phyloP scores from a whole-genome alignment of 2,888 invertebrate genomes.

The Melangyna quadrimaculata region DNA sequence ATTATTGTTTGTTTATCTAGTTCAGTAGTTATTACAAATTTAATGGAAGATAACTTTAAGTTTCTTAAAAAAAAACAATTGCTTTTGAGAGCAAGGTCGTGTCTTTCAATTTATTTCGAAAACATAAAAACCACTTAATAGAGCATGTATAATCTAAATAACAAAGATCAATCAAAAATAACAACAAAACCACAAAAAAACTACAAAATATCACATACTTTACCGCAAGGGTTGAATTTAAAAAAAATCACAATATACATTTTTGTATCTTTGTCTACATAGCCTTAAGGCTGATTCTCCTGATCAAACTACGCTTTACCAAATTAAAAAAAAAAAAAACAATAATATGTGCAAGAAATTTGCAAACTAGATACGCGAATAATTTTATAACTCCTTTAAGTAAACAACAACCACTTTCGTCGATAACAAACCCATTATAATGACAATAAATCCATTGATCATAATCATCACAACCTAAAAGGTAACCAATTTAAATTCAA shows the following conservation, averaged over 20 bases:
- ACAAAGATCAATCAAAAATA: background rate
- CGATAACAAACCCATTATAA: too few species aligned
- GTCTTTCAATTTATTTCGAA: background rate
- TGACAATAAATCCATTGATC: background rate
- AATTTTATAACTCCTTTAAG: background rate
- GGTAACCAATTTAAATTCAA: background rate
- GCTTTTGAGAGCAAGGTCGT: background rate
- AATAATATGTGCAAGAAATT: background rate
- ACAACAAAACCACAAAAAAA: background rate
- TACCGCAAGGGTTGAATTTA: background rate
- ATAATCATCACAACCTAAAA: background rate
- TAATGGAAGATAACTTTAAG: too few species aligned
- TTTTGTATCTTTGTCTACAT: too few species aligned
- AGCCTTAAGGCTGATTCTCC: background rate
- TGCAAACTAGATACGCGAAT: background rate
- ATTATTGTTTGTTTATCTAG: too few species aligned
- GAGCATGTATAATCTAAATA: background rate
- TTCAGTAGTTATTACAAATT: too few species aligned
- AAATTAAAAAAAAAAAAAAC: background rate
- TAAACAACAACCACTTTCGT: background rate
- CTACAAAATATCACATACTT: background rate
- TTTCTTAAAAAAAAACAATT: too few species aligned
- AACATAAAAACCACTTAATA: background rate
- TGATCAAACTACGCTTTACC: background rate
- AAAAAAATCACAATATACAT: background rate